These are phyloP conservation scores for Folsomia candida DNA, from an alignment of 2,888 invertebrate species.

Conservation along the genomic window DNA sequence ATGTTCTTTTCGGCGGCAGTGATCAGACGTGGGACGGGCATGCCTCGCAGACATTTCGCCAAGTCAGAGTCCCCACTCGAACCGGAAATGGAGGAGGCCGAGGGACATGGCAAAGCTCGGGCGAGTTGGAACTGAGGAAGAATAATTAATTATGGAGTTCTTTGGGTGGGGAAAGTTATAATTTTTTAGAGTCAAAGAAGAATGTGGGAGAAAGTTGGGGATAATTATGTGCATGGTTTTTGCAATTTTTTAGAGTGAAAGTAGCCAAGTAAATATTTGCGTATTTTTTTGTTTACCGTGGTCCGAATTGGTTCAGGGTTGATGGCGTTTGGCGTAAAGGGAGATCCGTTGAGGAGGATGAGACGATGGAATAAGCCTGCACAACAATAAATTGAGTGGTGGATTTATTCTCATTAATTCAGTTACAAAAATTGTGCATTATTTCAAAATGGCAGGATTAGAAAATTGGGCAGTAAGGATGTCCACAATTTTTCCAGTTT, in stretches of 20 bases:
- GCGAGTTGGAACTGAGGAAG: constrained; percentile 43
- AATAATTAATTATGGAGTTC: not conserved
- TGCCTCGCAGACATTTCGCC: constrained; percentile 36
- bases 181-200: not conserved
- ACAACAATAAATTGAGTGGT: not conserved
- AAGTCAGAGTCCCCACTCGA: no score
- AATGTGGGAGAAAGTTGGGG: no score
- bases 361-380: constrained; percentile 48
- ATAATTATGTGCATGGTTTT: no score
- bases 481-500: no score
- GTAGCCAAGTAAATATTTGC: no score
- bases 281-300: constrained; percentile 46
- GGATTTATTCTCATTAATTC: no score
- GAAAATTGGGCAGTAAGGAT: no score
- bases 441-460: no score
- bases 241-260: no score
- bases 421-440: no score
- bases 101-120: constrained; percentile 40
- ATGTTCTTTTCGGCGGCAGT: constrained; percentile 42
- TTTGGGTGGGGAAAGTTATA: not conserved
- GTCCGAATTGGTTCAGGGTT: constrained; percentile 46
- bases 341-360: constrained; percentile 48
- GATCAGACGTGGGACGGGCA: constrained; percentile 38
- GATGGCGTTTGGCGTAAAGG: constrained; percentile 47
- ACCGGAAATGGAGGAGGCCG: no score